Conservation (phyloP, 53 echinoderm and acorn worm genomes). For the Mesocentrotus franciscanus region DNA sequence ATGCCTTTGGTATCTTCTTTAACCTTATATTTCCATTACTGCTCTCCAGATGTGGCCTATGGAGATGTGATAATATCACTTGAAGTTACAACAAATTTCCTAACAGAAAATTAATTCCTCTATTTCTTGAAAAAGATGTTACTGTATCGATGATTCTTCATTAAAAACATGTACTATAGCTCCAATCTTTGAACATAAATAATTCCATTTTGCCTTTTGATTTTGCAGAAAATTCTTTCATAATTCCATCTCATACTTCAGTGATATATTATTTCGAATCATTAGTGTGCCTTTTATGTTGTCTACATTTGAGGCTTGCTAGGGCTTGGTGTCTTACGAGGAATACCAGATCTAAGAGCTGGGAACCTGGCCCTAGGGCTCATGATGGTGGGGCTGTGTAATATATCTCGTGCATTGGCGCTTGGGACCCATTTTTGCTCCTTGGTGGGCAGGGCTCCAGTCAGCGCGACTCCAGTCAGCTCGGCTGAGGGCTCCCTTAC, state of each 20-base stretch:
- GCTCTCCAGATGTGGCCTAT: not conserved
- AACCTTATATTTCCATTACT: not conserved
- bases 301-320: slow-evolving; percentile 16
- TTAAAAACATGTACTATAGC: not conserved
- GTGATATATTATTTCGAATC: not conserved
- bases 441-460: not conserved
- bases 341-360: not conserved
- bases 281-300: not conserved
- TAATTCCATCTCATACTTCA: not conserved
- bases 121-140: not conserved
- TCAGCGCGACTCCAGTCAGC: slow-evolving; percentile 21
- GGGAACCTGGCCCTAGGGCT: slow-evolving; percentile 21
- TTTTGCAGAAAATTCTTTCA: not conserved
- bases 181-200: not conserved
- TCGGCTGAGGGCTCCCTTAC: slow-evolving; percentile 19
- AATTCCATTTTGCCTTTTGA: not conserved
- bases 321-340: not conserved
- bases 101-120: not conserved
- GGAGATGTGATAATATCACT: not conserved
- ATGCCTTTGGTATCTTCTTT: not conserved
- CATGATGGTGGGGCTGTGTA: slow-evolving; percentile 12
- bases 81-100: not conserved
- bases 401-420: not conserved
- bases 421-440: not conserved
- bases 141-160: not conserved